Base-by-base conservation (phyloP, 1,140 invertebrate species). In the Calosoma granatense region DNA sequence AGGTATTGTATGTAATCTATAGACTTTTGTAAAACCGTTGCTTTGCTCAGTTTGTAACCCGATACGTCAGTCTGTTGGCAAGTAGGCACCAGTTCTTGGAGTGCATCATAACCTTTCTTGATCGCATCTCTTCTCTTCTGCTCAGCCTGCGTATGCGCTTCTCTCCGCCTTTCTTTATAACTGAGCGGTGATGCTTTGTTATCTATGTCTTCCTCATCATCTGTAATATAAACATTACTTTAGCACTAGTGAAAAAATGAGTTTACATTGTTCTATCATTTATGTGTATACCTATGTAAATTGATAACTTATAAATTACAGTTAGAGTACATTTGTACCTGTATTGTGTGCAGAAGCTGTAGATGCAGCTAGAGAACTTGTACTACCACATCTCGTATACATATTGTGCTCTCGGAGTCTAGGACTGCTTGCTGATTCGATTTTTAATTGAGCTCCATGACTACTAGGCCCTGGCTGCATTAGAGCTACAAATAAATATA, bases 121-220 rank as follows among this genome's bases (percentile, higher is more conserved):
- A 98, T 97, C 1, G 93, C 94, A 81, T 98, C 94, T 69, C 94
- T 79, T 60, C 95, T 78, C 72, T 97, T 98, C 72, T 98, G 94
- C 73, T 98, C 95, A 1, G 95, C 95, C 70, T 95, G 92, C 0
- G 94, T 98, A 69, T 98, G 94, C 4, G 94, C 94, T 73, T 97
- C 93, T 59, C 94, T 78, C 26, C 94, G 78, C 21, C 94, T 75
- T 65, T 98, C 94, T 73, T 96, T 96, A 67, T 97, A 97, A 69
- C 86, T 93, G 58, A 93, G 72, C 6, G 88, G 82, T 22, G 86
- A 85, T 62, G 76, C 77, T 70, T 87, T 89, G 63, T 85, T 82
- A 60, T 79, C 78, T 68, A 88, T 88, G 66, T 88, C 89, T 69
- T 95, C 92, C 72, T 96, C 93, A 75, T 95, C 92, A 73, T 94